Evolutionary conservation across 1,140 invertebrate species (phyloP).

Genomic region (Hylaeus volcanicus): DNA sequence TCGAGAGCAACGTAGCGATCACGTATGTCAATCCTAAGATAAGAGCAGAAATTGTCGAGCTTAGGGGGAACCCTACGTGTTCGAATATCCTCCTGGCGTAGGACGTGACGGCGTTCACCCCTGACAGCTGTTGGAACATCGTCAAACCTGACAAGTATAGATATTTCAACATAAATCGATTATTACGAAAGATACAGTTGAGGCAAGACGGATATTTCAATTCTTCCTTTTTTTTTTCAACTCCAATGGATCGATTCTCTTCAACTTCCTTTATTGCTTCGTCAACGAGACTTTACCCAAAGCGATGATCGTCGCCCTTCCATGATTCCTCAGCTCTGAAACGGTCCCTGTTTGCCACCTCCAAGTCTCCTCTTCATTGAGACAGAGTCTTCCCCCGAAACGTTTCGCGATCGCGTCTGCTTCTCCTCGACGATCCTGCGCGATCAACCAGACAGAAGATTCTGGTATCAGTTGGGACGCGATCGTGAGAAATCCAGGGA

Average conservation of each 20-base stretch:
- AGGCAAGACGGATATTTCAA: too few species aligned
- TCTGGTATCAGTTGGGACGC: conserved; percentile 59
- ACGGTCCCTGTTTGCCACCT: conserved; percentile 69
- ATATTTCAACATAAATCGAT: too few species aligned
- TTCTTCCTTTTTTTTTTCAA: too few species aligned
- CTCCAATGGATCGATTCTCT: too few species aligned
- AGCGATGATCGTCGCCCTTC: conserved; percentile 80
- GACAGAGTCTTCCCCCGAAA: conserved; percentile 43
- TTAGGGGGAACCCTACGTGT: conserved; percentile 73
- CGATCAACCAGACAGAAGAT: conserved; percentile 71
- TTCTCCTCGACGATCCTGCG: conserved; percentile 75
- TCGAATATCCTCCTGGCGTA: conserved; percentile 81
- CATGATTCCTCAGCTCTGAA: conserved; percentile 76
- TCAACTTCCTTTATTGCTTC: neutral
- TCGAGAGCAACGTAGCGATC: conserved; percentile 77
- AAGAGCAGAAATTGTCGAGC: conserved; percentile 71
- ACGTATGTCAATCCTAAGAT: conserved; percentile 81
- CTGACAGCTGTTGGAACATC: conserved; percentile 86
- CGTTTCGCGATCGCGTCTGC: conserved; percentile 50
- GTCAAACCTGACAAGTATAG: conserved; percentile 81
- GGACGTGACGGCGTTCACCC: conserved; percentile 84
- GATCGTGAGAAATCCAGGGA: conserved; percentile 54
- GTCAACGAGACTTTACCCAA: conserved; percentile 68
- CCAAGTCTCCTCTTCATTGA: conserved; percentile 51
- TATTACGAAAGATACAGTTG: too few species aligned